Evolutionary conservation across 2,113 vertebrate genomes (phyloP).

Genomic region (Epinephelus fuscoguttatus): DNA sequence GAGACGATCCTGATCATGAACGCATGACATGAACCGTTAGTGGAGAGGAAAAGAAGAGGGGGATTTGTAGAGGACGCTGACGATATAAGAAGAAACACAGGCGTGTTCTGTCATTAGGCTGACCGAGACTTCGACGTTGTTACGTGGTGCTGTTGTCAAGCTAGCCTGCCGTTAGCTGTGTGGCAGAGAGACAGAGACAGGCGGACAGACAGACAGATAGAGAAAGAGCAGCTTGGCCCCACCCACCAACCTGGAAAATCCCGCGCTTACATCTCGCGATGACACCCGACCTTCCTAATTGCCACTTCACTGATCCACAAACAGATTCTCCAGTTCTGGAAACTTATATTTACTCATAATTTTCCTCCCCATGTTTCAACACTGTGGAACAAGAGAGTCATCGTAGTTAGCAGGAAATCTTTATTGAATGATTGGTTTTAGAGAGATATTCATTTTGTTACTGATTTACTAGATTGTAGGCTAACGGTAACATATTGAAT

Average conservation of each 20-base stretch:
- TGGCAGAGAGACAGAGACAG: constrained; percentile 4
- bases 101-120: constrained; percentile 42
- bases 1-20: constrained; percentile 31
- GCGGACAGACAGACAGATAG: too few relatives aligned
- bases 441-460: too few relatives aligned
- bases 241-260: constrained; percentile 52
- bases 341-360: too few relatives aligned
- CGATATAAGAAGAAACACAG: neutral
- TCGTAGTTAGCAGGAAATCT: too few relatives aligned
- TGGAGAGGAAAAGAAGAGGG: neutral
- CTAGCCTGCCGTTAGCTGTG: constrained; percentile 38
- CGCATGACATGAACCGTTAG: neutral
- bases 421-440: too few relatives aligned
- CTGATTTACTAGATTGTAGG: too few relatives aligned
- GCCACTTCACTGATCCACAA: too few relatives aligned
- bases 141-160: constrained; percentile 39
- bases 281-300: neutral
- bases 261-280: constrained; percentile 67
- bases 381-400: too few relatives aligned
- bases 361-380: too few relatives aligned
- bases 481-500: too few relatives aligned
- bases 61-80: neutral
- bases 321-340: too few relatives aligned
- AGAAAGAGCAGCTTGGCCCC: neutral
- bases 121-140: neutral